These are phyloP conservation scores for Octopus bimaculoides DNA, from an alignment of 1,140 invertebrate species.

Conservation along the genomic window DNA sequence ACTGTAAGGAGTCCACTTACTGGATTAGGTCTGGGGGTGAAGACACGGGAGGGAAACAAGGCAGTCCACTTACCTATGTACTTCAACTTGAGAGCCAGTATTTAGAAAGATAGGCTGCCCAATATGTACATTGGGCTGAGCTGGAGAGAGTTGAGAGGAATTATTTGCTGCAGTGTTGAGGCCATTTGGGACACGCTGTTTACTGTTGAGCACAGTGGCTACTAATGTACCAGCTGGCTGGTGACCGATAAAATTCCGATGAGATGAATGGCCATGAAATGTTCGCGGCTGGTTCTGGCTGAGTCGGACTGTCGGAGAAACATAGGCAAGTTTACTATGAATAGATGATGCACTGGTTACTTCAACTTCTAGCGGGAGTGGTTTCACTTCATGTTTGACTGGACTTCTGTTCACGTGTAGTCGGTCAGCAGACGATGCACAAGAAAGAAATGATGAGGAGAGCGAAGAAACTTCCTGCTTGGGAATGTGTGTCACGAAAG, in stretches of 20 bases:
- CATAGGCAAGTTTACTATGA: constrained; percentile 51
- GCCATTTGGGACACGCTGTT: constrained; percentile 33
- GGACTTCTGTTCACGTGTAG: neutral
- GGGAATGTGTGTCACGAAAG: constrained; percentile 33
- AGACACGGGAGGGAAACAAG: no score
- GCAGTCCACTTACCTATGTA: constrained; percentile 39
- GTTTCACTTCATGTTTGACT: constrained; percentile 37
- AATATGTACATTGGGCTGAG: constrained; percentile 47
- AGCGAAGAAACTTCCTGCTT: constrained; percentile 34
- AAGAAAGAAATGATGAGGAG: constrained; percentile 8
- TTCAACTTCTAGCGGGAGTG: constrained; percentile 40
- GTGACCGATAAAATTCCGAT: constrained; percentile 21
- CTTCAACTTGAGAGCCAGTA: constrained; percentile 43
- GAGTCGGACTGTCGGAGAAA: constrained; percentile 47
- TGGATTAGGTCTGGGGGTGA: neutral
- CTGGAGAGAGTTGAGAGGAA: constrained; percentile 48
- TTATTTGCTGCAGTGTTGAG: constrained; percentile 26
- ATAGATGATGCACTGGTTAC: constrained; percentile 39
- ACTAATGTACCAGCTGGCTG: constrained; percentile 19
- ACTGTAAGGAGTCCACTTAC: neutral
- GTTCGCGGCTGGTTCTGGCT: constrained; percentile 25
- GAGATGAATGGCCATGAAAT: constrained; percentile 18
- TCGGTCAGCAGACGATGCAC: neutral
- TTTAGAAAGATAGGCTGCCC: constrained; percentile 52
- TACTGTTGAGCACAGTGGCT: constrained; percentile 23